Evolutionary conservation across 2,113 vertebrate species (phyloP).

Genomic region (Hippocampus barbouri): DNA sequence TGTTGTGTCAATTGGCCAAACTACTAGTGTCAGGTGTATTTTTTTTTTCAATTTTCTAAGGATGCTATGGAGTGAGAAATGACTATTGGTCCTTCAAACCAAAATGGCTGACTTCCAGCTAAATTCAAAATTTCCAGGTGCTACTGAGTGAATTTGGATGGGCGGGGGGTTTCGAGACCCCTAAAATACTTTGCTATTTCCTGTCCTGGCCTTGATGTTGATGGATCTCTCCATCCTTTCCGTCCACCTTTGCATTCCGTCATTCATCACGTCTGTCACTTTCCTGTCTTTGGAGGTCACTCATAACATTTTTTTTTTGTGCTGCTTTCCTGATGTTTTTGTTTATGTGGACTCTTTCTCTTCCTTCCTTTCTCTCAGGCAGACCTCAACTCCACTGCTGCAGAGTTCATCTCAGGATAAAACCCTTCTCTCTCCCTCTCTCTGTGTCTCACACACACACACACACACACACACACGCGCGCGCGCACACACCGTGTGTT

Average conservation of each 20-base stretch:
- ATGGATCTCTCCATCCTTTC: neutral
- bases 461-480: neutral
- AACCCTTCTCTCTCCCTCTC: slow-evolving; percentile 7
- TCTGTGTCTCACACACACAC: neutral
- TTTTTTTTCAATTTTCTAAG: too few relatives aligned
- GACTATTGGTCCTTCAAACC: too few relatives aligned
- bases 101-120: too few relatives aligned
- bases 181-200: neutral
- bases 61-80: too few relatives aligned
- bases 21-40: too few relatives aligned
- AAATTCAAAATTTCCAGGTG: too few relatives aligned
- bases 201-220: neutral
- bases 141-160: too few relatives aligned
- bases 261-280: slow-evolving; percentile 4
- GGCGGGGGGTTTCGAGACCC: too few relatives aligned
- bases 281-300: slow-evolving; percentile 2
- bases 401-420: slow-evolving; percentile 67
- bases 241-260: neutral
- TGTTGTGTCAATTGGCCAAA: too few relatives aligned
- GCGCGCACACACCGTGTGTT: slow-evolving; percentile 22
- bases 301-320: neutral
- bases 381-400: slow-evolving; percentile 43
- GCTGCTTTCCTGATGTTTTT: slow-evolving; percentile 15
- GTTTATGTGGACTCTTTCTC: neutral
- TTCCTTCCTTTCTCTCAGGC: slow-evolving; percentile 36